Evolutionary conservation across 1,140 invertebrate species (phyloP), one percentile per base, ranked within the genome.

Genomic region (Rhyacophila brunnea): DNA sequence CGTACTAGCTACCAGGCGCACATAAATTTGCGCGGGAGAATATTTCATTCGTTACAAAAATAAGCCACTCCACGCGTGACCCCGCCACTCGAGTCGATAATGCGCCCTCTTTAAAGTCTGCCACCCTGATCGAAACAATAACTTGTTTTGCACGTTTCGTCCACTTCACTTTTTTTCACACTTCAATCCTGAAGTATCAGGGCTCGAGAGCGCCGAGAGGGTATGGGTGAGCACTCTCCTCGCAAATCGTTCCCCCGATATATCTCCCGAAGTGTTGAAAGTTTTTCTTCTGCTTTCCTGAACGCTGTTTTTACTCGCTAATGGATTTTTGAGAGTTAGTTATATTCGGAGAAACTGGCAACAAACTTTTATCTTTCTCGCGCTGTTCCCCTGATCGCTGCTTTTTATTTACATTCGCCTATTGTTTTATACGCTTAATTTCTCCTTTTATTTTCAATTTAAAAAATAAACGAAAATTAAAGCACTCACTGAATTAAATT

Each of bases 241-340:
- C 23, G 23, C 23, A 28, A 28, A 28, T 28, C 23, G 23, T 28
- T 28, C 23, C 23, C 23, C 23, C 23, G 23, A 28, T 28, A 28
- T 28, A 28, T 28, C 23, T 28, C 23, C 23, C 23, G 23, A 28
- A 28, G 23, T 28, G 15, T 19, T 19, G 18, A 17, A 19, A 17
- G 43, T 51, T 51, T 34, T 18, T 18, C 17, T 11, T 17, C 34
- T 36, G 32, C 48, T 35, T 17, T 17, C 38, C 38, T 28, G 23
- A 6, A n/a, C 43, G 43, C 14, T 45, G 43, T 55, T 55, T 48
- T 45, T 58, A 45, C 18, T 38, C 45, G 45, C 55, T 63, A 63
- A 63, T 63, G 61, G 61, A 63, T 59, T 63, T 63, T 63, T 58
- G 56, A 63, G 56, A 49, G 61, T 58, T 58, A 58, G 49, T 52